phyloP scores from a whole-genome alignment of 2,113 vertebrate species.

The Lontra canadensis region DNA sequence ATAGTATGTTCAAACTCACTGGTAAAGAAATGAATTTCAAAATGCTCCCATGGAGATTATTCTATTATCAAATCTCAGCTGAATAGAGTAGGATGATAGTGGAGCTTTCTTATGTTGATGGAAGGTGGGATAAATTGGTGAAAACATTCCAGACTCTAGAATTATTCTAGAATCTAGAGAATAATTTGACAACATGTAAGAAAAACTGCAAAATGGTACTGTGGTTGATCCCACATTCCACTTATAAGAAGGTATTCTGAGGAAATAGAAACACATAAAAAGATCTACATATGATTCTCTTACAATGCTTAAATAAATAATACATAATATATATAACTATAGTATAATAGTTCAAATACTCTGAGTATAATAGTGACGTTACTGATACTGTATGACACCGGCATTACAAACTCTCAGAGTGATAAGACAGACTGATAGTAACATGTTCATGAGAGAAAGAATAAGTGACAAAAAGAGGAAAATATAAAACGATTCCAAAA shows the following conservation, averaged over 20 bases:
- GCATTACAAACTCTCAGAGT: not conserved
- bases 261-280: not conserved
- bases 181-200: not conserved
- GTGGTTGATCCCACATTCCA: not conserved
- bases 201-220: not conserved
- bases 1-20: not conserved
- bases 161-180: not conserved
- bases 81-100: not conserved
- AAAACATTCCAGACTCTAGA: not conserved
- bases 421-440: not conserved
- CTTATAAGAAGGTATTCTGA: not conserved
- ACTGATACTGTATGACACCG: not conserved
- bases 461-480: not conserved
- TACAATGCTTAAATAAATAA: not conserved
- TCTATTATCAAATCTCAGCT: not conserved
- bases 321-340: not conserved
- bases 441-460: not conserved
- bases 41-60: not conserved
- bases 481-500: not conserved
- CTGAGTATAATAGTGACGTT: not conserved
- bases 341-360: not conserved
- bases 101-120: not conserved
- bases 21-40: not conserved
- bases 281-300: not conserved
- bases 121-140: not conserved